Conservation (phyloP, 2,797 vertebrate species). For the Spinus pinus region DNA sequence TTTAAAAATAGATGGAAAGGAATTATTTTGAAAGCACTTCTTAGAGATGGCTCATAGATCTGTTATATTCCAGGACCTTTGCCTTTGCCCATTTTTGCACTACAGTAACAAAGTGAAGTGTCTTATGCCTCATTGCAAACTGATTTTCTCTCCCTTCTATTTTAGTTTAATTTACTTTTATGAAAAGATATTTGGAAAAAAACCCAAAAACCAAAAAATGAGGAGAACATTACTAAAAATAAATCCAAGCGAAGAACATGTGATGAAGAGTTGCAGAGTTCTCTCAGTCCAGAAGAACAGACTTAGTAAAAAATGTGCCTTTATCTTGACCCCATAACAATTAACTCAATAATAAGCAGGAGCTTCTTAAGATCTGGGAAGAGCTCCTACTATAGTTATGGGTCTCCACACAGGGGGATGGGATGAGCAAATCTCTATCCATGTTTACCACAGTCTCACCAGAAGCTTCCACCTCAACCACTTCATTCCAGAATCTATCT, state of each 20-base stretch:
- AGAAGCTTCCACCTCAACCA: background rate
- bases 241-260: background rate
- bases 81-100: background rate
- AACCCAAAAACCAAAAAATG: accelerated
- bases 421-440: background rate
- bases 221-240: background rate
- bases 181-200: background rate
- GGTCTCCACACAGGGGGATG: background rate
- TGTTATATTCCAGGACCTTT: background rate
- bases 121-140: background rate
- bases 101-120: background rate
- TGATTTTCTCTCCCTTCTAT: background rate
- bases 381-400: background rate
- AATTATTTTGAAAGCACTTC: background rate
- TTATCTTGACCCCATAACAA: background rate
- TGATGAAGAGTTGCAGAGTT: background rate
- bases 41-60: background rate
- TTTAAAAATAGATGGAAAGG: background rate
- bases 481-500: background rate
- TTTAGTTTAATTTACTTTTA: background rate
- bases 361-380: background rate
- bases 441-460: background rate
- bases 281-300: background rate
- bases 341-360: background rate
- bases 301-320: background rate